Evolutionary conservation across 2,888 invertebrate genomes (phyloP), one percentile per base, ranked within the genome.

Genomic region (Troides helena): DNA sequence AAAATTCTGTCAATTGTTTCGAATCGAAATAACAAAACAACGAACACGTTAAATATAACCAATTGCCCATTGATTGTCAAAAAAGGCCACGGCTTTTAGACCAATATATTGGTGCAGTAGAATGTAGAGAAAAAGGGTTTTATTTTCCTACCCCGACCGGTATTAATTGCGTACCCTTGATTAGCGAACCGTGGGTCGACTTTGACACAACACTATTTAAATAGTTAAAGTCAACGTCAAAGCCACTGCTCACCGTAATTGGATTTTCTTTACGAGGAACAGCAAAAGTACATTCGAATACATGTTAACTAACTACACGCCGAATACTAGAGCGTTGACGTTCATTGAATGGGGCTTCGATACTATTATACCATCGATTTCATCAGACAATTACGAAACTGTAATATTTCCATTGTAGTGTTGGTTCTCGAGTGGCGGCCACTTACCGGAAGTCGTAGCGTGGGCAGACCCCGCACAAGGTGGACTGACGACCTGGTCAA

Each of bases 121-220:
- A 14, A 50, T 30, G 66, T 30, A 66, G 66, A 30, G 65, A 10
- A n/a, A 43, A 65, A 46, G 46, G 43, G 25, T 59, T 18, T 50
- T 59, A 46, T 21, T 60, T 66, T 18, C 53, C 53, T 53, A n/a
- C 18, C 30, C 21, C 21, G 50, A 30, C 21, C 39, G 61, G 61
- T 25, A 58, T 58, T 68, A 63, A 68, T 68, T 63, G 63, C 57
- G 14, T 12, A 43, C 43, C 62, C 57, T 46, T 62, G 67, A 62
- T 67, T n/a, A 67, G 25, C 62, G 46, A 36, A 67, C 25, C 67
- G 62, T 67, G 21, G 10, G 36, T 30, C 21, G 36, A 43, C 62
- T 67, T 67, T 57, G 67, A 67, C 62, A 57, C 62, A 12, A 21
- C 25, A 43, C 62, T 12, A 36, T 50, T 60, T 50, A 61, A 60